Base-by-base conservation (phyloP, 2,797 vertebrate species). In the Sylvilagus floridanus region DNA sequence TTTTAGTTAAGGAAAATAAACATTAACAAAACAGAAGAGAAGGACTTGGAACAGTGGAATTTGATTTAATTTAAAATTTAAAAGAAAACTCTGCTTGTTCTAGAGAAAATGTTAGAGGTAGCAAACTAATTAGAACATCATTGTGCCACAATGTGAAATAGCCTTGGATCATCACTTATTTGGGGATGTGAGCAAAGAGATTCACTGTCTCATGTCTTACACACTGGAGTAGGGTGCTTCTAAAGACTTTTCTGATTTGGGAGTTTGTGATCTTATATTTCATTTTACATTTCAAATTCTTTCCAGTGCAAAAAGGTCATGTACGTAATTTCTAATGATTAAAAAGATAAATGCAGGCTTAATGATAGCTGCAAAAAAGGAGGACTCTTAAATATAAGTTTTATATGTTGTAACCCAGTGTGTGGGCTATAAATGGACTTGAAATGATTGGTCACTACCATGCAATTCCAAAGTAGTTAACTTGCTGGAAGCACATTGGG, bases 241-340 rank as follows among this genome's bases (percentile, higher is more conserved):
- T 42, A 24, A 66, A 30, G 4, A 71, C 54, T 94, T 14, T 10
- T 85, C 60, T 88, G 69, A 91, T 16, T 85, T 65, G 57, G 71
- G 10, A 66, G 73, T 86, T 83, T 85, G 50, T 62, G 32, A 71
- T 83, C 32, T 32, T 79, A 1, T 68, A 35, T 30, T 84, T 84
- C 22, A 79, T 63, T 73, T 92, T 71, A 66, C 57, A 66, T 69
- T 89, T 93, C 28, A 91, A 82, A 86, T 84, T 86, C 12, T 82
- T 92, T 52, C 19, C 12, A 90, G 4, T 6, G 12, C 35, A 79
- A 37, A 88, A 91, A 83, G 4, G 7, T 62, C 66, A 90, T 54
- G 12, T 62, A 7, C 16, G 62, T 57, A 62, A 24, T 83, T 75
- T 92, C 35, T 75, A 87, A 68, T 11, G 19, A 73, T 54, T 84